Evolutionary conservation across 2,888 invertebrate genomes (phyloP), one percentile per base, ranked within the genome.

Genomic region (Synanthedon vespiformis): DNA sequence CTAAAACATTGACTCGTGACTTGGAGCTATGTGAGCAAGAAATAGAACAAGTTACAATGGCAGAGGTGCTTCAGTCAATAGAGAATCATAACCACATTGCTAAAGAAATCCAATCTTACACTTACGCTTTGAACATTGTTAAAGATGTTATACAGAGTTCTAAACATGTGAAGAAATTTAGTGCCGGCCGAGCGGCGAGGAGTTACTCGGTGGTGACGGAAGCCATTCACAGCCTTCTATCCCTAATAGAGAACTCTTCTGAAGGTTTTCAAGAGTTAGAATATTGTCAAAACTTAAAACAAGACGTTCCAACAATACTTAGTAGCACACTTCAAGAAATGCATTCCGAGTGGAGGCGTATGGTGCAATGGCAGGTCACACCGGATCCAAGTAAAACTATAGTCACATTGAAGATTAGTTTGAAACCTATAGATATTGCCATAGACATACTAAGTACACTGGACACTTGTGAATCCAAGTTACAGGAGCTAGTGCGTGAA

Each of bases 11-110:
- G 51, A 68, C 89, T 0, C 67, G 78, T 6, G 89, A 92, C 56
- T 89, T 92, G 76, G 74, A 84, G 51, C 63, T 69, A 13, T 85
- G 92, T 49, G 83, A 89, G 56, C 73, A 73, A 34, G 89, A 88
- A 57, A 89, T 94, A 56, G 90, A 92, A 62, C 84, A 89, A 51
- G 86, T 89, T 55, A 90, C 90, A 0, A 89, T 90, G 70, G 82
- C 88, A 18, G 90, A 92, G 58, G 79, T 94, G 47, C 74, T 86
- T 2, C 88, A 90, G 54, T 90, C 91, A 0, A 89, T 89, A 51
- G 87, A 89, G 50, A 91, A 91, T 64, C 77, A 93, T 58, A 84
- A 90, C 47, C 80, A 79, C 54, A 78, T 92, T 48, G 81, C 89
- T 54, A 75, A 74, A 62, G 83, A 86, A 59, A 72, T 94, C 48